Evolutionary conservation across 1,140 invertebrate species (phyloP), one percentile per base, ranked within the genome.

Genomic region (Venturia canescens): DNA sequence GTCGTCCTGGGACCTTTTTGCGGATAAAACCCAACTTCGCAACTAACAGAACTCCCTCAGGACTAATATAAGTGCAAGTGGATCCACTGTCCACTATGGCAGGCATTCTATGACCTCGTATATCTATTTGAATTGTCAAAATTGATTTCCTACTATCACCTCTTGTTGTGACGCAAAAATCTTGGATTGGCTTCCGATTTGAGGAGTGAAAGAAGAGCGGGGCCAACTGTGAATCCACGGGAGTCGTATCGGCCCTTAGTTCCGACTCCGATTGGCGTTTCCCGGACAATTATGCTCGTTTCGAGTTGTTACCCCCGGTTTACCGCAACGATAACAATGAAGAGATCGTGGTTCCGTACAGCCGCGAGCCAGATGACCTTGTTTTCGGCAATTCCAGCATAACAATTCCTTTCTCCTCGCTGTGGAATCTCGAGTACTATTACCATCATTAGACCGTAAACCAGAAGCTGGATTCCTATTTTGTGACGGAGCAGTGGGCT

Each of bases 61-160:
- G 13, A 7, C 38, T 38, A 13, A 72, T 38, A 13, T 72, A 72
- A 4, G 70, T n/a, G 21, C 70, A 38, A 1, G 70, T 72, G 4
- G 70, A 31, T 2, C 70, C 70, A 21, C 70, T 38, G 21, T 72
- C 70, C 1, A 72, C 34, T n/a, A 72, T 18, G 9, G 70, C 70
- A 7, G 70, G 21, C 1, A 57, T 29, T 0, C 2, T 16, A 31
- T 31, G 67, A 2, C 67, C 27, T 5, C 67, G 18, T 18, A 70
- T 18, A n/a, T 57, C 53, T 13, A 57, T 4, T 1, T 1, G 9
- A 3, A 57, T 4, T 3, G 9, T 4, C 21, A 57, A 57, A 57
- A 57, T 21, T 4, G 53, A 9, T 18, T 18, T 5, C 1, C n/a
- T 2, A 0, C 6, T 7, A 16, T 9, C n/a, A n/a, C 21, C 53